Conservation (phyloP, 2,113 vertebrate species). For the Brachypodius melanocephalos region DNA sequence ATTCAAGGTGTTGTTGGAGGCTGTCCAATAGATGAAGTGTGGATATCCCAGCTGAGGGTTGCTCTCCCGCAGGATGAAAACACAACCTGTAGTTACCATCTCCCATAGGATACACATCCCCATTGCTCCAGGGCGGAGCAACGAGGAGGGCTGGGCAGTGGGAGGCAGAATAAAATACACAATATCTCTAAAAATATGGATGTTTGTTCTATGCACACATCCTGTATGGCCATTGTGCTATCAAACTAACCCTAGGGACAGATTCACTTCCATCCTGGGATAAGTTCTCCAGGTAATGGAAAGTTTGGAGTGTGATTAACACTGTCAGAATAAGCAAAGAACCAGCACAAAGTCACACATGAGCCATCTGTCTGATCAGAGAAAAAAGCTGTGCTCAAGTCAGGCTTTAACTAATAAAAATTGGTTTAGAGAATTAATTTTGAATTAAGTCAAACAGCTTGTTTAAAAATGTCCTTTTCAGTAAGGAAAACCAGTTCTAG, state of each 20-base stretch:
- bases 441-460: background rate
- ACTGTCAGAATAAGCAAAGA: background rate
- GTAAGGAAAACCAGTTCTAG: background rate
- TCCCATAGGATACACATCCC: background rate
- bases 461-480: background rate
- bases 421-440: background rate
- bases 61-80: background rate
- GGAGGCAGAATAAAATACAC: background rate
- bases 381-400: background rate
- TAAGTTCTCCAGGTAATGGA: background rate
- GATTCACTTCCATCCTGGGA: rapidly evolving
- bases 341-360: background rate
- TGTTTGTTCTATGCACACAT: rapidly evolving
- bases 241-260: background rate
- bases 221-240: background rate
- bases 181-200: background rate
- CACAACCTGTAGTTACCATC: background rate
- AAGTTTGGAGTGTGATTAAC: background rate
- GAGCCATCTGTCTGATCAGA: background rate
- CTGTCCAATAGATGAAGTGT: background rate
- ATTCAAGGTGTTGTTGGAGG: background rate
- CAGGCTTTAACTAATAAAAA: background rate
- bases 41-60: background rate
- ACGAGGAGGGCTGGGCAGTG: background rate
- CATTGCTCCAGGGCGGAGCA: background rate